Conservation (phyloP, 2,888 invertebrate species). For the Dusona sp. region DNA sequence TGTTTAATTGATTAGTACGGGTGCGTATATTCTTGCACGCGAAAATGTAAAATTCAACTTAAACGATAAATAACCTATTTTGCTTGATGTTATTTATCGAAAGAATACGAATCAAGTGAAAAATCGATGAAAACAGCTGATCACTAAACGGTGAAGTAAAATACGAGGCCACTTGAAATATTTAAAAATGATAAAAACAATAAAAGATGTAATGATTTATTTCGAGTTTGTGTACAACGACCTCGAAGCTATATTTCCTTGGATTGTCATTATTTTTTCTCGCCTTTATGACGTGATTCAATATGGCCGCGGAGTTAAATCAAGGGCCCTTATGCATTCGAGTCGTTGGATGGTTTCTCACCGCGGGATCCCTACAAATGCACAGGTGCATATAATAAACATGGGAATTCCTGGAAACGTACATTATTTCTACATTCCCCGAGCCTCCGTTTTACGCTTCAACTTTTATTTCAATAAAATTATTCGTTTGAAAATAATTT, state of each 20-base stretch:
- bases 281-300: not conserved
- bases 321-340: constrained; percentile 21
- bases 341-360: constrained; percentile 65
- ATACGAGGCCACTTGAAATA: not conserved
- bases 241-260: not conserved
- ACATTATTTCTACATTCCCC: not conserved
- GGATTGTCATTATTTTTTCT: not conserved
- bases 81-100: not conserved
- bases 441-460: not conserved
- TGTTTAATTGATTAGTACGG: not conserved
- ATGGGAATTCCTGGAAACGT: not conserved
- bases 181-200: not conserved
- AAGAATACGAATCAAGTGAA: not conserved
- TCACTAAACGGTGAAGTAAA: not conserved
- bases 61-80: not conserved
- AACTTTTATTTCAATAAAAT: not conserved
- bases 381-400: constrained; percentile 16
- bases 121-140: not conserved
- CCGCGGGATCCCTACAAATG: constrained; percentile 64
- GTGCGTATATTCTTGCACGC: not conserved
- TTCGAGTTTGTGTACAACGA: not conserved
- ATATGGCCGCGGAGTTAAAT: not conserved
- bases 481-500: not conserved
- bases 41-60: not conserved
- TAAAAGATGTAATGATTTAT: not conserved